Conservation (phyloP, 2,113 vertebrate genomes). For the Chroicocephalus ridibundus region DNA sequence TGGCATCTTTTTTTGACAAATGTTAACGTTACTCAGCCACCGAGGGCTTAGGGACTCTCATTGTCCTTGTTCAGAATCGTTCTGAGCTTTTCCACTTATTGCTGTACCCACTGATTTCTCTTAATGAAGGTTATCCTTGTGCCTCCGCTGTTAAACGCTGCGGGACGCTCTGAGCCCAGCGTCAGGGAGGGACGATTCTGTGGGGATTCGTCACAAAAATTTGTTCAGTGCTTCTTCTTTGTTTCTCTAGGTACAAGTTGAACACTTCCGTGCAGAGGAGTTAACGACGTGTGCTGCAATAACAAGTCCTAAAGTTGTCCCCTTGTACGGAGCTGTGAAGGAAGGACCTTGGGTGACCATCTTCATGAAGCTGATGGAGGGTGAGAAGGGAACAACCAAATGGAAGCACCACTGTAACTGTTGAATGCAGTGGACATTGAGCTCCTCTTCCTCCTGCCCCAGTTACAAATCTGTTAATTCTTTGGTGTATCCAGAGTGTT, state of each 20-base stretch:
- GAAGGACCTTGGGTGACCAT: conserved; percentile 88
- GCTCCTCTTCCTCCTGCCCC: neutral
- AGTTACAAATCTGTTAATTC: neutral
- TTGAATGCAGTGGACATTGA: neutral
- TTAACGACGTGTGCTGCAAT: conserved; percentile 87
- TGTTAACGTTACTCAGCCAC: neutral
- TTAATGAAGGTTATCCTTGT: neutral
- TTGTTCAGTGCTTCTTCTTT: neutral
- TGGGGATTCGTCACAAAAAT: fast-evolving
- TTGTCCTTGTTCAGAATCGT: neutral
- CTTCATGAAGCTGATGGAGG: conserved; percentile 92
- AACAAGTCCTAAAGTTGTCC: conserved; percentile 85
- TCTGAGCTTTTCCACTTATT: neutral
- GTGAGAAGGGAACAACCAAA: conserved; percentile 62
- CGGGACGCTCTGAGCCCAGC: neutral
- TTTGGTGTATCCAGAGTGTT: neutral
- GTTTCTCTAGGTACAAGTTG: conserved; percentile 79
- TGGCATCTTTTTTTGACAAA: neutral
- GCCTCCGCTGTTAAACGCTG: neutral
- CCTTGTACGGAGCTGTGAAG: conserved; percentile 91
- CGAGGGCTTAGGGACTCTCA: neutral
- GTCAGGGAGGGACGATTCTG: fast-evolving
- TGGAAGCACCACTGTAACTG: neutral
- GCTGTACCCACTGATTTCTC: neutral
- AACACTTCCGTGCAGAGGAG: conserved; percentile 89